Percentiles rank a stretch among this genome's conserved stretches.
Evolutionary conservation across 2,113 vertebrate species (phyloP).

Genomic region (Plecotus auritus): DNA sequence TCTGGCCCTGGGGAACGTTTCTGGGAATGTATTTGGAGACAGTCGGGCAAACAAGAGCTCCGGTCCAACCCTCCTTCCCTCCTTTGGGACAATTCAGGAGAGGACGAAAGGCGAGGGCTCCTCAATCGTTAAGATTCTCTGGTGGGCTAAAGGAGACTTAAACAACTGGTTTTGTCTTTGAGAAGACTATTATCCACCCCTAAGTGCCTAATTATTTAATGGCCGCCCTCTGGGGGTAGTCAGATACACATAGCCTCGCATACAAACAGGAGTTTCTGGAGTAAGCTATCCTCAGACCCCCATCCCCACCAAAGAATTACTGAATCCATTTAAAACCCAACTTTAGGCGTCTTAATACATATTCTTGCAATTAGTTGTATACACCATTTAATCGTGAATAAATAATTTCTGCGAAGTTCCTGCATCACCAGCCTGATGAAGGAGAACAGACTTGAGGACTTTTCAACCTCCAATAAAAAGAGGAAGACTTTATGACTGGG

Average conservation of each 20-base stretch:
- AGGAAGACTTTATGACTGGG: slow-evolving; percentile 58
- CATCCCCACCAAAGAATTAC: neutral
- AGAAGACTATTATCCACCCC: neutral
- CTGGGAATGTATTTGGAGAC: neutral
- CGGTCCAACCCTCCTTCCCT: neutral
- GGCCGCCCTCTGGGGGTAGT: neutral
- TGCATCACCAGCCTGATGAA: neutral
- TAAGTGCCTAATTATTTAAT: slow-evolving; percentile 32
- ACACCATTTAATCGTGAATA: neutral
- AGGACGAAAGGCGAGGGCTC: neutral
- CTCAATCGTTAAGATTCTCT: neutral
- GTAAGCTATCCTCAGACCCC: neutral
- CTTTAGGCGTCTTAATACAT: neutral
- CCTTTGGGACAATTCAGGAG: neutral
- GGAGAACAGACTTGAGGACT: neutral
- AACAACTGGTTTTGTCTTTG: slow-evolving; percentile 15
- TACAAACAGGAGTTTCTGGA: neutral
- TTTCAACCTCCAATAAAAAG: slow-evolving; percentile 63
- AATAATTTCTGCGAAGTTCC: neutral
- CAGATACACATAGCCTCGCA: neutral
- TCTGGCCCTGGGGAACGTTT: neutral
- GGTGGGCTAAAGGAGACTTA: neutral
- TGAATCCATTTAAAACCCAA: neutral
- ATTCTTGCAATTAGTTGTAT: neutral
- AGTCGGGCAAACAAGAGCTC: neutral